Conservation (phyloP, 2,113 vertebrate genomes). For the Phycodurus eques region DNA sequence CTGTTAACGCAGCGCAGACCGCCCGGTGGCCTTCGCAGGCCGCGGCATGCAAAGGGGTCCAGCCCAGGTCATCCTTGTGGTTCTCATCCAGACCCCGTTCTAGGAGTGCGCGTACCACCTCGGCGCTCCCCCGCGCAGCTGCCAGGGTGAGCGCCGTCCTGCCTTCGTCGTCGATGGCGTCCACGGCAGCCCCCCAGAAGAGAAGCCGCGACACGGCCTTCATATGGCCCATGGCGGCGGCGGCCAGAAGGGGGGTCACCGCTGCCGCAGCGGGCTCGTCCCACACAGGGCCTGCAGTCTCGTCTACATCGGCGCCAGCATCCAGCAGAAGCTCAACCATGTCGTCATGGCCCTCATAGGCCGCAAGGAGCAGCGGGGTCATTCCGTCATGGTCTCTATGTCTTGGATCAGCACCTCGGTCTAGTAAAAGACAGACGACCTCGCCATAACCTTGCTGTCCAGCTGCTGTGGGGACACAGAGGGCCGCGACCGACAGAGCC, state of each 20-base stretch:
- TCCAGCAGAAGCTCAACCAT: slow-evolving; percentile 78
- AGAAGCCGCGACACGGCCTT: slow-evolving; percentile 70
- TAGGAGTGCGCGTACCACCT: slow-evolving; percentile 72
- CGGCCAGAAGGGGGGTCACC: slow-evolving; percentile 73
- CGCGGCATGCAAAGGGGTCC: slow-evolving; percentile 79
- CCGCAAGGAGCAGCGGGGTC: slow-evolving; percentile 77
- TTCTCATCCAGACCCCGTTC: slow-evolving; percentile 80
- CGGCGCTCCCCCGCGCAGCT: slow-evolving; percentile 70
- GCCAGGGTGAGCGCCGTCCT: slow-evolving; percentile 76
- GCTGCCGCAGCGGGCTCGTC: slow-evolving; percentile 51
- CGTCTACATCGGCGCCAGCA: slow-evolving; percentile 76
- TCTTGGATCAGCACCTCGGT: slow-evolving; percentile 70
- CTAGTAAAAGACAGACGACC: slow-evolving; percentile 71
- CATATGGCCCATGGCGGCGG: slow-evolving; percentile 77
- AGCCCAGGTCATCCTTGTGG: slow-evolving; percentile 80
- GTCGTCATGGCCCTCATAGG: slow-evolving; percentile 77
- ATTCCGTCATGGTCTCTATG: slow-evolving; percentile 76
- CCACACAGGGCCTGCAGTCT: slow-evolving; percentile 61
- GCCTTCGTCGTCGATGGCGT: slow-evolving; percentile 76
- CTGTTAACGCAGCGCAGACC: slow-evolving; percentile 71
- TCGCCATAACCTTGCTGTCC: slow-evolving; percentile 65
- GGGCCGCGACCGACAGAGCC: slow-evolving; percentile 75
- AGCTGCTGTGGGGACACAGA: slow-evolving; percentile 72
- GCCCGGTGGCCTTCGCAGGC: slow-evolving; percentile 77
- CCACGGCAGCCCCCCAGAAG: slow-evolving; percentile 78